phyloP scores from a whole-genome alignment of 1,140 invertebrate species.

The Trachymyrmex septentrionalis region DNA sequence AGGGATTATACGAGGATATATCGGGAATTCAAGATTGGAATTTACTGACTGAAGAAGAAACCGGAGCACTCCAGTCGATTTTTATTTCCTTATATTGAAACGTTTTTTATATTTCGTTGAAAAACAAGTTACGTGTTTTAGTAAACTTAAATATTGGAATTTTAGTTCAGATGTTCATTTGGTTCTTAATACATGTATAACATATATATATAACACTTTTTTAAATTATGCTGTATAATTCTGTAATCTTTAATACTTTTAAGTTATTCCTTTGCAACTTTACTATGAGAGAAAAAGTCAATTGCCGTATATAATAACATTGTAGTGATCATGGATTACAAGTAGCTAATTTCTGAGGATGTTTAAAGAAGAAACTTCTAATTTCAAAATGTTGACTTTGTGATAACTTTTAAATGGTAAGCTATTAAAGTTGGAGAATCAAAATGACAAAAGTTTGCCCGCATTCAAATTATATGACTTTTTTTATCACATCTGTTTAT shows the following conservation, averaged over 20 bases:
- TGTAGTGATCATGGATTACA: background rate
- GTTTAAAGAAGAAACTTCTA: slow-evolving; percentile 21
- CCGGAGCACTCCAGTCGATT: too few relatives aligned
- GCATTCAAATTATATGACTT: background rate
- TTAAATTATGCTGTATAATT: background rate
- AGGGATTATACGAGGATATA: slow-evolving; percentile 15
- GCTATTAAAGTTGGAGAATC: slow-evolving; percentile 41
- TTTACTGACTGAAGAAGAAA: background rate
- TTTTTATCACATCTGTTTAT: slow-evolving; percentile 5
- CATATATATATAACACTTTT: background rate
- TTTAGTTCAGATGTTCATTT: slow-evolving; percentile 1
- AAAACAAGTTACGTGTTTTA: slow-evolving; percentile 1
- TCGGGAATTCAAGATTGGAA: slow-evolving; percentile 19
- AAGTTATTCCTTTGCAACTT: background rate
- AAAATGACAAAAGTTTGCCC: slow-evolving; percentile 24
- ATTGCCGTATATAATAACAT: background rate
- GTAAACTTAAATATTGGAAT: slow-evolving; percentile 7
- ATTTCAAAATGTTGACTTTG: slow-evolving; percentile 12
- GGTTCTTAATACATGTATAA: too few relatives aligned
- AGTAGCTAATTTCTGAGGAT: background rate
- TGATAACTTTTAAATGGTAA: slow-evolving; percentile 45
- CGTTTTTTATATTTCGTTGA: background rate
- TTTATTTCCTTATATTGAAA: background rate
- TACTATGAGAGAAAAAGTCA: background rate
- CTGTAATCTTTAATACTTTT: background rate